Base-by-base conservation (phyloP, 2,888 invertebrate species). In the Drosophila conformis region DNA sequence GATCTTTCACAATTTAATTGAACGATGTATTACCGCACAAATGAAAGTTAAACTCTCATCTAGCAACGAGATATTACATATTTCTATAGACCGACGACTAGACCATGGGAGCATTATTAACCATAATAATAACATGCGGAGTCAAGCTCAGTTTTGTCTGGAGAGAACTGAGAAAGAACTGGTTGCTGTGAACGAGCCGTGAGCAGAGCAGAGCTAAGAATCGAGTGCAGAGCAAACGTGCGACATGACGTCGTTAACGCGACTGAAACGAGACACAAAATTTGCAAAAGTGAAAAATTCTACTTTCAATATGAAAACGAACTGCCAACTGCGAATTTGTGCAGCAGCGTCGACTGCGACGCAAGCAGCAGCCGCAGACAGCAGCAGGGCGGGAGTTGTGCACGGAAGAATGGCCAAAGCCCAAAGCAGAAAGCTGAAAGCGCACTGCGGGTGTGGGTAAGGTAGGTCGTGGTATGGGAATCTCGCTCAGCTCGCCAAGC, bases 401-500 rank as follows among this genome's bases (percentile, higher is more conserved):
- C 88, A 88, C 76, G 76, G 70, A 85, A 82, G 74, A 75, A 70
- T 73, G 68, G 76, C 74, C 70, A 73, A 76, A 75, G 80, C 70
- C 64, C 5, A 74, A 75, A 59, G 68, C 76, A 56, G 62, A 72
- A 64, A 69, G 90, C 86, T 65, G 88, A 89, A 90, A 91, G 89
- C 83, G 76, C 83, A 89, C 78, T 90, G 87, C 89, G 90, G 91
- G 92, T 92, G 89, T 92, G 92, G 92, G 92, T 92, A 92, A 92
- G 92, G 92, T 92, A 92, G 92, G 92, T 92, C 92, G 92, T 90
- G 92, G 91, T 91, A 90, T 91, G 91, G 88, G 82, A 77, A 76
- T 85, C 69, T 68, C 61, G 73, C 59, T 63, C 66, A 57, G 58
- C 64, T 46, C 15, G 21, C 15, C 46, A 15, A 46, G 7, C 25